These are phyloP conservation scores for Cephalophus harveyi DNA, from an alignment of 2,113 vertebrate genomes.

Conservation along the genomic window DNA sequence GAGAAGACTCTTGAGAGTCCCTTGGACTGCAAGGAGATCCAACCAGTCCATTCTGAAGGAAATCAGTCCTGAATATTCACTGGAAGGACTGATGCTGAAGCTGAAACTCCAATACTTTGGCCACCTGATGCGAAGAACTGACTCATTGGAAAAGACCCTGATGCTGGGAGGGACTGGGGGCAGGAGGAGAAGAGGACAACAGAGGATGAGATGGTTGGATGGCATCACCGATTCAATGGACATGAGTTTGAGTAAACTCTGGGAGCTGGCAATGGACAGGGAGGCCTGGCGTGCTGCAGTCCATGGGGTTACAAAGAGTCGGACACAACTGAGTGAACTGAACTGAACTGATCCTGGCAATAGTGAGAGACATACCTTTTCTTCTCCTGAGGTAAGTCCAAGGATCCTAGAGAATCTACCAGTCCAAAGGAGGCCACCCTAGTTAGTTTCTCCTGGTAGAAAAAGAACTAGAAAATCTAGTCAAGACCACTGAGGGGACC, in stretches of 20 bases:
- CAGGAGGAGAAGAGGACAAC: fast-evolving
- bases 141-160: not conserved
- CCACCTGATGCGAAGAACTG: not conserved
- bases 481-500: not conserved
- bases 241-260: not conserved
- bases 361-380: not conserved
- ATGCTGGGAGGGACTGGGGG: not conserved
- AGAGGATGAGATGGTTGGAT: not conserved
- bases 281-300: not conserved
- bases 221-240: not conserved
- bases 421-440: not conserved
- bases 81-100: not conserved
- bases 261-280: not conserved
- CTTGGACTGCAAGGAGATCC: not conserved
- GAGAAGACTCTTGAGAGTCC: not conserved
- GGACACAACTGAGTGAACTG: not conserved
- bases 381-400: not conserved
- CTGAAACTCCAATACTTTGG: not conserved
- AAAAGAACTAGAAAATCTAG: not conserved
- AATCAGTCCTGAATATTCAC: not conserved
- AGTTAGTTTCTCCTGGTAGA: not conserved
- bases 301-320: not conserved
- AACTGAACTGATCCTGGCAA: not conserved
- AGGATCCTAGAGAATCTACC: not conserved
- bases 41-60: not conserved